Evolutionary conservation across 2,888 invertebrate genomes (phyloP), one percentile per base, ranked within the genome.

Genomic region (Doris montereyensis): DNA sequence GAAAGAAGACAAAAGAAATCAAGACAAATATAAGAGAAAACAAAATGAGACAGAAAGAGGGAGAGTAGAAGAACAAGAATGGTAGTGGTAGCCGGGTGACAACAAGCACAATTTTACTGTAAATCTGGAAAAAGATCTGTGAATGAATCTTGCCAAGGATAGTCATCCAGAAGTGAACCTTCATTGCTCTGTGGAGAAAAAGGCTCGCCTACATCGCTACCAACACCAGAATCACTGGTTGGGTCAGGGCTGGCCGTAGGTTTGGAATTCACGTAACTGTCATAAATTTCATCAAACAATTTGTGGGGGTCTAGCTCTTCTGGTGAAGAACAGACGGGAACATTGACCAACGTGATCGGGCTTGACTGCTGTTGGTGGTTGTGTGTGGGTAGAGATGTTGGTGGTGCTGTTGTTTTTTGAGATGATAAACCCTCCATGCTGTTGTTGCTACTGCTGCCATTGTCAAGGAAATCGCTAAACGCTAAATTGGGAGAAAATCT

Each of bases 161-260:
- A 78, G 35, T 86, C 88, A 21, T 82, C 81, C 13, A 86, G 78
- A 2, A 81, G 75, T 65, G 82, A 80, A 21, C 83, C 84, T 10
- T 76, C 77, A 60, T 82, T 84, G 79, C 84, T 85, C 26, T 80
- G 82, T 4, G 87, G 86, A 3, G 88, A 88, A 1, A 81, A 81
- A 24, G 83, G 82, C 60, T 87, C 88, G 81, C 86, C 86, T 32
- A 81, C 60, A 68, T 88, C 87, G 77, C 86, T 84, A 71, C 79
- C 62, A 5, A 84, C 81, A 41, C 86, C 87, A 52, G 87, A 88
- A 74, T 88, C 88, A 79, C 85, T 85, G 10, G 62, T 60, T 28
- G 73, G 52, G 24, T 62, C 21, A 30, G 67, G 57, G 28, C n/a
- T 8, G 8, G 21, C n/a, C 13, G 79, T 52, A 2, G 62, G 71